Evolutionary conservation across 2,888 invertebrate species (phyloP).

Genomic region (Bursaphelenchus okinawaensis): DNA sequence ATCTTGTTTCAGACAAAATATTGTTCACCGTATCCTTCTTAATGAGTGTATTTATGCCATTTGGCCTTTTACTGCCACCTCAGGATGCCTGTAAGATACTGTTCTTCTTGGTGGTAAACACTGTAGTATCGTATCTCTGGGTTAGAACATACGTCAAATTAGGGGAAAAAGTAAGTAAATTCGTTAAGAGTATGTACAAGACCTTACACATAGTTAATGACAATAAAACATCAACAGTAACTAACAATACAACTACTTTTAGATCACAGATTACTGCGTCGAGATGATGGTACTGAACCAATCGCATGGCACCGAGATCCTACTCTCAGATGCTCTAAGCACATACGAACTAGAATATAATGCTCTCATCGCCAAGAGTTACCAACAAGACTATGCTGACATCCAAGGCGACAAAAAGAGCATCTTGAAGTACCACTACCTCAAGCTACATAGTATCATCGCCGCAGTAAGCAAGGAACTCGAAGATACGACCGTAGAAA

Average conservation of each 20-base stretch:
- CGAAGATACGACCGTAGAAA: not conserved
- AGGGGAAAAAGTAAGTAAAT: not conserved
- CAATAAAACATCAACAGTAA: too few relatives aligned
- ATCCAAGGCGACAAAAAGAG: not conserved
- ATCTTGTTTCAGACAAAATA: not conserved
- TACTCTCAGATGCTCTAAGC: not conserved
- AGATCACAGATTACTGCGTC: not conserved
- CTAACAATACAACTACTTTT: too few relatives aligned
- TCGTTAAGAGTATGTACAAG: too few relatives aligned
- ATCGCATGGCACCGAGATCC: not conserved
- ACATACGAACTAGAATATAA: not conserved
- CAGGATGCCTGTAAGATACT: not conserved
- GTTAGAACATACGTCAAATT: not conserved
- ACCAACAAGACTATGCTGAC: not conserved
- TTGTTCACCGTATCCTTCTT: not conserved
- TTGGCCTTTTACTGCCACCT: not conserved
- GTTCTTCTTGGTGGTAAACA: not conserved
- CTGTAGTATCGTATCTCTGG: not conserved
- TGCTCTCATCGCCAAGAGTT: not conserved
- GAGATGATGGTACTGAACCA: not conserved
- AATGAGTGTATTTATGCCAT: not conserved
- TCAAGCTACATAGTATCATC: not conserved
- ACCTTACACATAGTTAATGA: too few relatives aligned
- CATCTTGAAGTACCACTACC: not conserved
- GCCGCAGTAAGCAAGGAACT: not conserved